These are phyloP conservation scores for Cryptoprocta ferox DNA, from an alignment of 2,797 vertebrate genomes.

Conservation along the genomic window DNA sequence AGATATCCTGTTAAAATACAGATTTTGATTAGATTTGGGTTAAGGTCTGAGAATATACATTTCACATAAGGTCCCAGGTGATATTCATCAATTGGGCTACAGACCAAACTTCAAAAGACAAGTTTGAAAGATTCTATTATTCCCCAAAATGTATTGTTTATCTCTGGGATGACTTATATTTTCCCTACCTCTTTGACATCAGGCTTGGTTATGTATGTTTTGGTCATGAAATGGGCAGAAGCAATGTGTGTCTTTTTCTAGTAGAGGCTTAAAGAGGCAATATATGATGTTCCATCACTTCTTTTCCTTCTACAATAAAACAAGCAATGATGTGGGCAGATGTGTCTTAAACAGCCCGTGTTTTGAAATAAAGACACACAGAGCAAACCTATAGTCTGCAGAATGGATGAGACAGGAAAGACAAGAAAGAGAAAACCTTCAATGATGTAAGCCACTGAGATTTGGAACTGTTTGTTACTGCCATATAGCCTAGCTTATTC, in stretches of 20 bases:
- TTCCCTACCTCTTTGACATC: neutral
- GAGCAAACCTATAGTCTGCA: neutral
- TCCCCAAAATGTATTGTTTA: neutral
- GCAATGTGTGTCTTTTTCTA: neutral
- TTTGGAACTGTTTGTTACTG: neutral
- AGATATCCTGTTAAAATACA: neutral
- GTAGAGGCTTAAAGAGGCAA: neutral
- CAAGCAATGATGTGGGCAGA: neutral
- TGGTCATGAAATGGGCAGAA: neutral
- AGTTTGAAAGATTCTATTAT: neutral
- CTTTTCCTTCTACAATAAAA: neutral
- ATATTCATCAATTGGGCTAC: neutral
- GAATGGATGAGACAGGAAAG: neutral
- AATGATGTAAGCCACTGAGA: neutral
- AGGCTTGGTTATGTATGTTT: neutral
- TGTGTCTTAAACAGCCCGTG: neutral
- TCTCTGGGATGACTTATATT: neutral
- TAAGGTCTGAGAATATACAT: neutral
- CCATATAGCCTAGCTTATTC: neutral
- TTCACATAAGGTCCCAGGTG: neutral
- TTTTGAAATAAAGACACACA: neutral
- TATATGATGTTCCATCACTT: neutral
- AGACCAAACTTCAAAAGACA: neutral
- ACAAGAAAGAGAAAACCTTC: neutral
- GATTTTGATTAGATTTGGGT: neutral